Evolutionary conservation across 2,797 vertebrate genomes (phyloP), one percentile per base, ranked within the genome.

Genomic region (Capromys pilorides): DNA sequence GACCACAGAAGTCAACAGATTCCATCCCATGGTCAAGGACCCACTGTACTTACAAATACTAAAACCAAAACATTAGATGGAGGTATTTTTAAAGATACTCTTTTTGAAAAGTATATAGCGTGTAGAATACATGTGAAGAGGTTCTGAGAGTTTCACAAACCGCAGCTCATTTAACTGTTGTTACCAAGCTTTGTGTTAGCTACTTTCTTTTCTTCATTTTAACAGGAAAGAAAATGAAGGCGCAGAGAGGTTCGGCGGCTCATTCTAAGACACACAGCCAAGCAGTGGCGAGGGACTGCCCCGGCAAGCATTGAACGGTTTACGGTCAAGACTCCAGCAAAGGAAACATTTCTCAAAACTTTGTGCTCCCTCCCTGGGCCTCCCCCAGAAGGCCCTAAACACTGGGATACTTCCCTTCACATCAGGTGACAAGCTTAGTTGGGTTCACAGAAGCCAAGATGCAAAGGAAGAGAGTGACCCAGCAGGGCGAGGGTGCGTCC

Each of bases 191-290:
- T 91, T 89, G 22, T 51, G 6, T 77, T 14, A 41, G n/a, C 39
- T 39, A 36, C 24, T 93, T 67, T 61, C 36, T 49, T 82, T 88
- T 66, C n/a, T 86, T 88, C 41, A 85, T 88, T 88, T 94, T 33
- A 83, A 54, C 12, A 82, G 33, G 86, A 92, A 39, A 33, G 19
- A 51, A 78, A 75, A 54, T 7, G n/a, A 87, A 87, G 26, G 64
- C 57, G 26, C 81, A 87, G 33, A 91, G 45, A 91, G 12, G 7
- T 75, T 62, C 82, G 22, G 1, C 83, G 81, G 36, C 78, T 94
- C 89, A 13, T 33, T 51, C 86, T 67, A 28, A 4, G 8, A 82
- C 57, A 93, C 10, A 64, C 39, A 87, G n/a, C 54, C 83, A 59
- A 33, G 61, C 61, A 69, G 51, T 14, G 3, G 14, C 4, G 14